Evolutionary conservation across 2,888 invertebrate species (phyloP).

Genomic region (Escarpia spicata): DNA sequence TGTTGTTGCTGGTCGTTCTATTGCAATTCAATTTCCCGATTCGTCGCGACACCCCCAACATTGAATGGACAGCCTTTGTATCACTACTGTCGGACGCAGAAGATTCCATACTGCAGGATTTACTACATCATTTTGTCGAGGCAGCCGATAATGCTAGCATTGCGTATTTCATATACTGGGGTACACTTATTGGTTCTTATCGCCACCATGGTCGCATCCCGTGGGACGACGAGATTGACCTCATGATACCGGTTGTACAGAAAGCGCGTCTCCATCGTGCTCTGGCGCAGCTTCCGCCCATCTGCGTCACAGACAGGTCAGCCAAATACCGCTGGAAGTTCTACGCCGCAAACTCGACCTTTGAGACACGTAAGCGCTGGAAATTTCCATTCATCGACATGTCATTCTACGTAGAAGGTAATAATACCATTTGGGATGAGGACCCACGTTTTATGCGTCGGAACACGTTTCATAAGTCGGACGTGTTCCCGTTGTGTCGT

Average conservation of each 20-base stretch:
- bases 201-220: conserved; percentile 45
- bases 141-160: conserved; percentile 26
- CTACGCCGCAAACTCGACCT: conserved; percentile 32
- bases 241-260: conserved; percentile 36
- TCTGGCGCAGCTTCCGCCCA: conserved; percentile 29
- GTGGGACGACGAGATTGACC: conserved; percentile 46
- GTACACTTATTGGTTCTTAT: conserved; percentile 44
- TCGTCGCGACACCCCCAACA: too few species aligned
- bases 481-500: conserved; percentile 38
- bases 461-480: conserved; percentile 33
- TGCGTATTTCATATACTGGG: conserved; percentile 42
- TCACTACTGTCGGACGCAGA: too few species aligned
- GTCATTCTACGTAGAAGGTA: conserved; percentile 41
- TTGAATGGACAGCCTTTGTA: too few species aligned
- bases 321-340: conserved; percentile 39
- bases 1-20: too few species aligned
- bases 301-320: conserved; percentile 29
- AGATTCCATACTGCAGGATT: too few species aligned
- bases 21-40: too few species aligned
- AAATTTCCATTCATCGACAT: conserved; percentile 45
- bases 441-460: conserved; percentile 27
- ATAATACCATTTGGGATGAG: conserved; percentile 43
- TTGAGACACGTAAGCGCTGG: conserved; percentile 34
- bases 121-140: conserved; percentile 19
- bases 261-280: background rate